phyloP scores from a whole-genome alignment of 2,888 invertebrate genomes.

The Odontomyia ornata region DNA sequence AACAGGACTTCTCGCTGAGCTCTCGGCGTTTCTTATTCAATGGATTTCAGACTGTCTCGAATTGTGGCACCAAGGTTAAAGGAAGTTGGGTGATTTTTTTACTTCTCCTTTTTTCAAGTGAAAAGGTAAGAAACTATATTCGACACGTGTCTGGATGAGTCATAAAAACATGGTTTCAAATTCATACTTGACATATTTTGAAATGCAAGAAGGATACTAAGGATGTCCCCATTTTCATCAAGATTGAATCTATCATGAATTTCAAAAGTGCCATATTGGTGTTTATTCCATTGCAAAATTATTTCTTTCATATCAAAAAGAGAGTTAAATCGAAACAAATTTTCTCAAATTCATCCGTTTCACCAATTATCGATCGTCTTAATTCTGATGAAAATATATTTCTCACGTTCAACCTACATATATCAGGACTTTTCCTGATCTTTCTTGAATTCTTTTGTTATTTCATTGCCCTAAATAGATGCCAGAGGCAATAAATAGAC shows the following conservation, averaged over 20 bases:
- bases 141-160: slow-evolving; percentile 6
- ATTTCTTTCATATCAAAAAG: not conserved
- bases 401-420: slow-evolving; percentile 12
- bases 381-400: slow-evolving; percentile 16
- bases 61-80: not conserved
- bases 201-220: too few species aligned
- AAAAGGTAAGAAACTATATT: not conserved
- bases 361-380: not conserved
- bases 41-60: not conserved
- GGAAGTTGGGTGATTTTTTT: too few species aligned
- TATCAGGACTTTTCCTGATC: not conserved
- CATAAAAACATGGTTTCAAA: not conserved
- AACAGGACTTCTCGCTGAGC: not conserved
- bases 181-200: too few species aligned
- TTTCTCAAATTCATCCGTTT: not conserved
- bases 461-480: not conserved
- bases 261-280: too few species aligned
- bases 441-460: not conserved
- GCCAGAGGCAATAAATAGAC: not conserved
- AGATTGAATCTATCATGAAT: too few species aligned
- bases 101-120: too few species aligned
- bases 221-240: too few species aligned
- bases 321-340: not conserved
- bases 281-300: not conserved
- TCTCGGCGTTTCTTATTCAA: not conserved